phyloP scores from a whole-genome alignment of 2,888 invertebrate species.

The Clitarchus hookeri region DNA sequence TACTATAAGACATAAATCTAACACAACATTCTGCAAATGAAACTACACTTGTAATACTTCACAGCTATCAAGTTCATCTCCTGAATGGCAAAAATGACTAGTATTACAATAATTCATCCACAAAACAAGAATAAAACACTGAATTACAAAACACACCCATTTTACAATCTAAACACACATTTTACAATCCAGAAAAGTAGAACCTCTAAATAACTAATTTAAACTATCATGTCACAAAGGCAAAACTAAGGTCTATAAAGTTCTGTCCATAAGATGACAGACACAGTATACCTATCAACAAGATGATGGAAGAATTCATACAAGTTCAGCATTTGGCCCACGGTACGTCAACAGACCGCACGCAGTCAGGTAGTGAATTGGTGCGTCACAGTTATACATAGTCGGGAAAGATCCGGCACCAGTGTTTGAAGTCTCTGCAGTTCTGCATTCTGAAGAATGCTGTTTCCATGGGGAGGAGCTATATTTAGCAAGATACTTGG shows the following conservation, averaged over 20 bases:
- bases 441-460: not conserved
- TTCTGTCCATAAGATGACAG: not conserved
- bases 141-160: not conserved
- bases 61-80: not conserved
- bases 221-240: not conserved
- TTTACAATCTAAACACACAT: not conserved
- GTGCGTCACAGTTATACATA: not conserved
- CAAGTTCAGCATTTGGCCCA: not conserved
- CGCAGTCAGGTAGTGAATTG: not conserved
- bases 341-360: not conserved
- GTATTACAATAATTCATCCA: not conserved
- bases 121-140: constrained; percentile 1
- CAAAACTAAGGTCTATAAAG: not conserved
- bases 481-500: not conserved
- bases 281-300: not conserved
- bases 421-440: not conserved
- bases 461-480: not conserved
- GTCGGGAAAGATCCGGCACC: not conserved
- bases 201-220: not conserved
- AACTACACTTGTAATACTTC: constrained; percentile 9
- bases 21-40: too few species aligned
- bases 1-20: not conserved
- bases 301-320: constrained; percentile 14
- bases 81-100: constrained; percentile 14
- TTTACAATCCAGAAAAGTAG: not conserved